Evolutionary conservation across 2,888 invertebrate species (phyloP), one percentile per base, ranked within the genome.

Genomic region (Napeogenes inachia): DNA sequence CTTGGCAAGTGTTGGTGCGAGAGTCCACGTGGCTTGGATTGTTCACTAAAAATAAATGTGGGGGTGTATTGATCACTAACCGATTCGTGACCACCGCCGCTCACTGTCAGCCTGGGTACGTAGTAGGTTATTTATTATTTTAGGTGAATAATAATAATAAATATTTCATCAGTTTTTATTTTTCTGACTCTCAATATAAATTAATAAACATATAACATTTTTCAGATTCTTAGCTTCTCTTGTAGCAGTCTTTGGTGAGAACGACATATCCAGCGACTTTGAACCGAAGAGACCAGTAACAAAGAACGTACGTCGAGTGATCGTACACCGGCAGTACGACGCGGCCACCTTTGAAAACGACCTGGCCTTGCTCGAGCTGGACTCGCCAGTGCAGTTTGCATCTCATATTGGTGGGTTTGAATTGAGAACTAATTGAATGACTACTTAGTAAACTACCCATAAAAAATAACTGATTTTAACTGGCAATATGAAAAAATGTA

Each of bases 31-130:
- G 97, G 97, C 89, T 98, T 54, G 98, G 98, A 0, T 92, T 98
- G 30, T 97, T 98, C 84, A 97, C 97, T 56, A 98, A 98, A 84
- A 98, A 98, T 86, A 98, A 98, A 85, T 98, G 98, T 77, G 98
- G 98, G 1, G 98, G 98, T 2, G 98, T 98, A 0, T 92, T 98
- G n/a, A 96, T 98, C 73, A 95, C 96, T 45, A 94, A 92, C 73
- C 93, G 93, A 81, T 97, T 94, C 77, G 97, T 98, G 4, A 94
- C 97, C 64, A 98, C 98, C 0, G 98, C 98, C 0, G 98, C 98
- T 0, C 98, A 98, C 92, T 98, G 98, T 87, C 97, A 98, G 80
- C 97, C 98, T 54, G 97, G 97, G 96, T 96, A 82, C 89, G 91
- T 77, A 46, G 6, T 5, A 13, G 10, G 13, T 46, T 21, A 38